These are phyloP conservation scores for Anseranas semipalmata DNA, from an alignment of 2,113 vertebrate genomes.

Conservation along the genomic window DNA sequence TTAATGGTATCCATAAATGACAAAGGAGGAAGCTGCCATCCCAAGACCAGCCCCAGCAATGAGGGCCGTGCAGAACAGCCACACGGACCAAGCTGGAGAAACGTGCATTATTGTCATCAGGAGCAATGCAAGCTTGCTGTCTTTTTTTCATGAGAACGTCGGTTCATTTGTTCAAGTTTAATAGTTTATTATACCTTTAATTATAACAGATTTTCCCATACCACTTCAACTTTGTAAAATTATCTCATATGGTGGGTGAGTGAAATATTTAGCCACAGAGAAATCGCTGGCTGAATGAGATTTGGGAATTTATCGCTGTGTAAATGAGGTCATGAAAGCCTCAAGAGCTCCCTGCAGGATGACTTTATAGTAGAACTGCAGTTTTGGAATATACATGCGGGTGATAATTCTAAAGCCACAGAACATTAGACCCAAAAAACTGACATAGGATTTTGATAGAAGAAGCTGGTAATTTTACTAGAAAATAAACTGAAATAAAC, in stretches of 20 bases:
- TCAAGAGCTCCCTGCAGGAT: constrained; percentile 16
- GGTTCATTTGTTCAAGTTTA: constrained; percentile 20
- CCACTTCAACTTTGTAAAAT: not conserved
- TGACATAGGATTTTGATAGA: not conserved
- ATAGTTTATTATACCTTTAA: constrained; percentile 30
- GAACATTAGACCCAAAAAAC: constrained; percentile 20
- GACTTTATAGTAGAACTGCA: not conserved
- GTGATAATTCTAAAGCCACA: constrained; percentile 9
- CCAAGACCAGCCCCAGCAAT: not conserved
- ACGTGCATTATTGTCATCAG: not conserved
- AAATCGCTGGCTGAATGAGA: constrained; percentile 19
- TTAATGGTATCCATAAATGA: not conserved
- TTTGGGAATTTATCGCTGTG: not conserved
- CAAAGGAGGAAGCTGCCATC: not conserved
- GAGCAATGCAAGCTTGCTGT: not conserved
- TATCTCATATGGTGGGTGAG: not conserved
- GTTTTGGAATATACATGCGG: not conserved
- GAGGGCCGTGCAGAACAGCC: not conserved
- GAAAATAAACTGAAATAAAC: constrained; percentile 17
- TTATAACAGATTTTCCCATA: not conserved
- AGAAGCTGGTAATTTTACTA: not conserved
- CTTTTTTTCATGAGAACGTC: not conserved
- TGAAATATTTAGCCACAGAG: constrained; percentile 20
- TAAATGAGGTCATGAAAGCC: constrained; percentile 36
- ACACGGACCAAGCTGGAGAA: not conserved